These are phyloP conservation scores for Gallirallus australis DNA, from an alignment of 2,797 vertebrate genomes.

Conservation along the genomic window DNA sequence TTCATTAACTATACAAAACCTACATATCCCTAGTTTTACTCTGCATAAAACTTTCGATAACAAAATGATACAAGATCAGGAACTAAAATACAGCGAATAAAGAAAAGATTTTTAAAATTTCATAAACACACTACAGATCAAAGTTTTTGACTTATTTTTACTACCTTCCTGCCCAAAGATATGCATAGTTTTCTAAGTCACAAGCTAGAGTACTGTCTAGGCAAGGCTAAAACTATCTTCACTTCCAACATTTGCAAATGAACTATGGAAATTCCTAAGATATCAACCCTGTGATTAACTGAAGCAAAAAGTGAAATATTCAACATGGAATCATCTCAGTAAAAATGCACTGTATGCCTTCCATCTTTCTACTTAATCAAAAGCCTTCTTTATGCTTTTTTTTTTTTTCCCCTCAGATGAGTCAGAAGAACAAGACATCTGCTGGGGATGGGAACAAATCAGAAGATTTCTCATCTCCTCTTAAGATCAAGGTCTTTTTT, in stretches of 20 bases:
- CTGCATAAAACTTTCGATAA: background rate
- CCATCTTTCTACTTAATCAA: background rate
- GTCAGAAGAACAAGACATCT: background rate
- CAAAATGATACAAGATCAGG: background rate
- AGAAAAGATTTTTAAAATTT: background rate
- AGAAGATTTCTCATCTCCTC: background rate
- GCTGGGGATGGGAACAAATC: background rate
- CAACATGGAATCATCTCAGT: background rate
- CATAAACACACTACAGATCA: background rate
- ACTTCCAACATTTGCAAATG: background rate
- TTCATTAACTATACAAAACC: background rate
- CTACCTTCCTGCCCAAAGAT: background rate
- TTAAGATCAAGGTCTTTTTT: background rate
- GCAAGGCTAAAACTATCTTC: background rate
- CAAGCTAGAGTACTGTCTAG: background rate
- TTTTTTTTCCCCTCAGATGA: background rate
- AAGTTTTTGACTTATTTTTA: background rate
- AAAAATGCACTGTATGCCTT: background rate
- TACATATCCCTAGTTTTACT: background rate
- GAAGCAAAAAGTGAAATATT: background rate
- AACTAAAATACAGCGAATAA: background rate
- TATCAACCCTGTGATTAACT: background rate
- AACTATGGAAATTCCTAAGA: background rate
- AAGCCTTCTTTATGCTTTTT: fast-evolving
- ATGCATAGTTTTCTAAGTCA: background rate